These are phyloP conservation scores for Synergus japonicus DNA, from an alignment of 2,888 invertebrate genomes.

Conservation along the genomic window DNA sequence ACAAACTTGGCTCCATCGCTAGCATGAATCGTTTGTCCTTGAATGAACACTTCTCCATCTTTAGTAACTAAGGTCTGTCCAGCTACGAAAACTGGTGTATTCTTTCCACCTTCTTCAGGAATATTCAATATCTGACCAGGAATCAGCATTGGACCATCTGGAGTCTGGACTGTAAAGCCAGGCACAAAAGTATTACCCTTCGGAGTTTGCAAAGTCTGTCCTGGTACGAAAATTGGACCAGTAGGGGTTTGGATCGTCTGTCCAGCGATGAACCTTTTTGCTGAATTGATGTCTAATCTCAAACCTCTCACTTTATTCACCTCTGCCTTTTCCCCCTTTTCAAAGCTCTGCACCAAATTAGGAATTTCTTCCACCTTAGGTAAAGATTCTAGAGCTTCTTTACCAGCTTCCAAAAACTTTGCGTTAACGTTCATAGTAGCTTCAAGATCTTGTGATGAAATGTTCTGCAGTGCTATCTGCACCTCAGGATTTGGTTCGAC, in stretches of 20 bases:
- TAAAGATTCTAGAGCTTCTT: conserved; percentile 80
- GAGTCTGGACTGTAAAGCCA: conserved; percentile 85
- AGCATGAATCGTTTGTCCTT: conserved; percentile 82
- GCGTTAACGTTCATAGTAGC: conserved; percentile 82
- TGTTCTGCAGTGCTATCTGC: conserved; percentile 78
- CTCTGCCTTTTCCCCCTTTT: conserved; percentile 81
- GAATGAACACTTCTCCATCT: conserved; percentile 79
- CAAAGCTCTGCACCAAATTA: conserved; percentile 79
- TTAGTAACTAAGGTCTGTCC: conserved; percentile 84
- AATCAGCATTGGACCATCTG: conserved; percentile 83
- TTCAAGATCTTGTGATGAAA: conserved; percentile 80
- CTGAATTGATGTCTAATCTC: conserved; percentile 82
- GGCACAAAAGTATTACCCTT: conserved; percentile 85
- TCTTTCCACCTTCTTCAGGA: conserved; percentile 78
- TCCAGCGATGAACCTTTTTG: conserved; percentile 85
- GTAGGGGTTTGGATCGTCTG: conserved; percentile 85
- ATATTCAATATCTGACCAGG: conserved; percentile 85
- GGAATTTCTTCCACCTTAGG: conserved; percentile 83
- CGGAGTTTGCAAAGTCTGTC: conserved; percentile 86
- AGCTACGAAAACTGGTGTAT: conserved; percentile 82
- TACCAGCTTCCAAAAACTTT: conserved; percentile 79
- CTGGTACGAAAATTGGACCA: conserved; percentile 86
- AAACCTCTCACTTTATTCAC: conserved; percentile 83
- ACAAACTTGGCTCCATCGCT: conserved; percentile 81
- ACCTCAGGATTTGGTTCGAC: conserved; percentile 78